Evolutionary conservation across 2,797 vertebrate species (phyloP).

Genomic region (Apogon talboti): DNA sequence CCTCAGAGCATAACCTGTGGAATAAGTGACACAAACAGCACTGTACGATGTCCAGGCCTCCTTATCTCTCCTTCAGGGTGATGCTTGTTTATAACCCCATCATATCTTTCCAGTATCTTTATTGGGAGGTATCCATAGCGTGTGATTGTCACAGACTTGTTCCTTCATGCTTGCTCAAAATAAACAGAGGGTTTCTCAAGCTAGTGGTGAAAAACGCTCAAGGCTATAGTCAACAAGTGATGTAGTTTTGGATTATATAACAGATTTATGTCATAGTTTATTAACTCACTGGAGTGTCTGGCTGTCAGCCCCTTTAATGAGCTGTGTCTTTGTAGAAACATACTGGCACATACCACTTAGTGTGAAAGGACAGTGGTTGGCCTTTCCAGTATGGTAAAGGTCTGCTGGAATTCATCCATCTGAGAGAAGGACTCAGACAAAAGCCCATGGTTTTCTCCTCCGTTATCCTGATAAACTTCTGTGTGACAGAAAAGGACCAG

Average conservation of each 20-base stretch:
- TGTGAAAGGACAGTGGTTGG: slow-evolving; percentile 46
- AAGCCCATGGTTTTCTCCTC: slow-evolving; percentile 24
- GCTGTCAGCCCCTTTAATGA: slow-evolving; percentile 52
- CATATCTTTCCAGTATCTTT: neutral
- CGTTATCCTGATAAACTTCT: slow-evolving; percentile 22
- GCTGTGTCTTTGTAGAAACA: slow-evolving; percentile 19
- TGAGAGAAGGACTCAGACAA: slow-evolving; percentile 5
- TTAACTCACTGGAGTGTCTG: slow-evolving; percentile 34
- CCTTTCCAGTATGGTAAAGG: slow-evolving; percentile 30
- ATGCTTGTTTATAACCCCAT: slow-evolving; percentile 20
- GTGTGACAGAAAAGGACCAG: slow-evolving; percentile 14
- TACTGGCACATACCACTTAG: slow-evolving; percentile 30
- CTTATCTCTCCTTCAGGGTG: slow-evolving; percentile 22
- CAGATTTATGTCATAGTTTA: slow-evolving; percentile 51
- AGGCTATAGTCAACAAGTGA: slow-evolving; percentile 12
- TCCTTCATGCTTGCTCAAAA: slow-evolving; percentile 20
- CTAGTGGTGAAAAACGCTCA: slow-evolving; percentile 8
- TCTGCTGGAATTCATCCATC: slow-evolving; percentile 32
- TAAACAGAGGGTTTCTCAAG: neutral
- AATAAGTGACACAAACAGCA: slow-evolving; percentile 1
- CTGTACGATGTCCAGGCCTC: neutral
- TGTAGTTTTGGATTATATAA: slow-evolving; percentile 50
- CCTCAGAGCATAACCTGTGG: slow-evolving; percentile 35
- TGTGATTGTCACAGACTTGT: slow-evolving; percentile 25
- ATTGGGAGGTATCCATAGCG: slow-evolving; percentile 17